Conservation (phyloP, 2,113 vertebrate genomes). For the Triplophysa tibetana region DNA sequence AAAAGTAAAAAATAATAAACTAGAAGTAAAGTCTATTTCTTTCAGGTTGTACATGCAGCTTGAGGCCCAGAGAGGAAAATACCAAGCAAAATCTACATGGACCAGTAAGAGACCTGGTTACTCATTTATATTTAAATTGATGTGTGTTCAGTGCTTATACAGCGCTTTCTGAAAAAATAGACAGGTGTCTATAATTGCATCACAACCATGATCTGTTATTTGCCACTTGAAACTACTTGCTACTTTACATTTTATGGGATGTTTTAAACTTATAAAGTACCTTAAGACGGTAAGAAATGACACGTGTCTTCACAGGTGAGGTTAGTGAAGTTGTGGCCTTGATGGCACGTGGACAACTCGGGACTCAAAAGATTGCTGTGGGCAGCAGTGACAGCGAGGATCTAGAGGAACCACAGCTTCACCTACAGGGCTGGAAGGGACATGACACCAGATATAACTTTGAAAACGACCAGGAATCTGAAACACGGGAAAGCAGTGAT, state of each 20-base stretch:
- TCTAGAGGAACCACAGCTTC: constrained; percentile 29
- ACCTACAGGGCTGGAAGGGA: constrained; percentile 16
- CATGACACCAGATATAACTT: not conserved
- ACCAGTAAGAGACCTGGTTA: constrained; percentile 46
- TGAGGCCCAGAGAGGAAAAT: not conserved
- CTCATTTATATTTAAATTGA: too few relatives aligned
- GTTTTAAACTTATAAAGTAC: not conserved
- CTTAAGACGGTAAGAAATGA: not conserved
- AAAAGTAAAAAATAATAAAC: not conserved
- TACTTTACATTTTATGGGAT: too few relatives aligned
- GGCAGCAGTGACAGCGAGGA: constrained; percentile 54
- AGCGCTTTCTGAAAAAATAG: too few relatives aligned
- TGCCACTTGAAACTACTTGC: too few relatives aligned
- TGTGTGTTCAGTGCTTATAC: too few relatives aligned
- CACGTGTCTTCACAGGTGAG: constrained; percentile 20
- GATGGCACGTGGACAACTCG: constrained; percentile 44
- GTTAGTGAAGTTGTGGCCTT: constrained; percentile 48
- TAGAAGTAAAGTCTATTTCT: not conserved
- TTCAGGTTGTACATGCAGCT: constrained; percentile 18
- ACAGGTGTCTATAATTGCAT: too few relatives aligned
- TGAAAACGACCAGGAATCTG: not conserved
- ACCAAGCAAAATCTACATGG: constrained; percentile 22
- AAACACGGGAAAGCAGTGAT: constrained; percentile 3
- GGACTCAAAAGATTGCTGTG: not conserved
- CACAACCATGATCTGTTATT: too few relatives aligned